Evolutionary conservation across 1,140 invertebrate species (phyloP).

Genomic region (Zaprionus davidi): DNA sequence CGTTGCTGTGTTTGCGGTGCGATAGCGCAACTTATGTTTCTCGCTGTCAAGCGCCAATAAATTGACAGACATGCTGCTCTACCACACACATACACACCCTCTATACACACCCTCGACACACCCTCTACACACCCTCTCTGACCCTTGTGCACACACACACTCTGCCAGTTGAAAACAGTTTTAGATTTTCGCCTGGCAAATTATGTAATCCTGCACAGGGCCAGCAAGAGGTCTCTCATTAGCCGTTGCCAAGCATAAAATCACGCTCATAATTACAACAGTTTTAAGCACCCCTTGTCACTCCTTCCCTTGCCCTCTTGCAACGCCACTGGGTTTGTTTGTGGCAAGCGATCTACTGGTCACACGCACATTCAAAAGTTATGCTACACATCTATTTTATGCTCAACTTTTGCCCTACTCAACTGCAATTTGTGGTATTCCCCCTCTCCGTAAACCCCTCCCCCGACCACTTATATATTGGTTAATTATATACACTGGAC

Average conservation of each 20-base stretch:
- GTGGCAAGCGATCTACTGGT: not conserved
- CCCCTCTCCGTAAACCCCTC: slow-evolving; percentile 14
- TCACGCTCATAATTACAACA: slow-evolving; percentile 19
- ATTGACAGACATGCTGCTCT: slow-evolving; percentile 58
- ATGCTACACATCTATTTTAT: slow-evolving; percentile 56
- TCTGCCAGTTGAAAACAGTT: slow-evolving; percentile 9
- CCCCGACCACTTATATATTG: slow-evolving; percentile 43
- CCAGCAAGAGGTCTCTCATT: slow-evolving; percentile 20
- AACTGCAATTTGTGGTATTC: slow-evolving; percentile 56
- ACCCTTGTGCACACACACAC: not conserved
- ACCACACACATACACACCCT: slow-evolving; percentile 14
- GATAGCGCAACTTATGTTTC: slow-evolving; percentile 80
- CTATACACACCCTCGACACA: not conserved
- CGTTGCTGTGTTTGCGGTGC: slow-evolving; percentile 60
- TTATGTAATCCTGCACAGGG: slow-evolving; percentile 52
- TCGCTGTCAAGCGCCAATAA: slow-evolving; percentile 68
- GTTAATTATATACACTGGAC: slow-evolving; percentile 56
- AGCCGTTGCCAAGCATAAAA: slow-evolving; percentile 20
- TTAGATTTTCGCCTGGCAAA: slow-evolving; percentile 34
- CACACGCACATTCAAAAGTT: slow-evolving; percentile 52
- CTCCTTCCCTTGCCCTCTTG: not conserved
- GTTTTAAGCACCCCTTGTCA: not conserved
- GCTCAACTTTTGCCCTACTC: slow-evolving; percentile 42
- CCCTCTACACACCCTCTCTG: not conserved
- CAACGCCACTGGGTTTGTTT: not conserved